Evolutionary conservation across 30 jellyfish, hydroid and myxozoan genomes (phyloP), one percentile per base, ranked within the genome.

Genomic region (Pelagia noctiluca): DNA sequence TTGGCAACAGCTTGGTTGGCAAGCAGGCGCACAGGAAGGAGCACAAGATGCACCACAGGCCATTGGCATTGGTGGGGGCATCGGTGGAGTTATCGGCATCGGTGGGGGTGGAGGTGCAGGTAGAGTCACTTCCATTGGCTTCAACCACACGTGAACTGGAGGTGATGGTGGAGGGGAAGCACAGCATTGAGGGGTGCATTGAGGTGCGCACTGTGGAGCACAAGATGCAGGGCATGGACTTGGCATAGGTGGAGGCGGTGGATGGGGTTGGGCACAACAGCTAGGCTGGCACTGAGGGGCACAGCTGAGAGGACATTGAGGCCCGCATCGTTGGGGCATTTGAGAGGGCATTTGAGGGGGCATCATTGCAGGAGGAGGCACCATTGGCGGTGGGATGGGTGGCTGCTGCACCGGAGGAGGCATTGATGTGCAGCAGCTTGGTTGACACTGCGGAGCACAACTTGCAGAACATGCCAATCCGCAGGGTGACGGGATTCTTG

Each of bases 401-500:
- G 82, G 90, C 42, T 80, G 90, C 16, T 82, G 83, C 30, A 80
- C 90, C 3, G 90, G 90, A 7, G 90, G 90, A 5, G 90, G 95
- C 47, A 65, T 23, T 13, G 95, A 63, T 31, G 61, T 71, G 72
- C 96, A 88, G 65, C 96, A 88, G 63, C 89, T 60, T 53, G 96
- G 88, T n/a, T 69, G 49, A 71, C 96, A 88, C 54, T 70, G 85
- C 2, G 96, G 96, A 8, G 96, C 96, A 61, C 96, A 88, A 18
- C 60, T 31, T 26, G 88, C 88, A 34, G 96, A 73, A 35, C 96
- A 88, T 0, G 88, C 81, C 11, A 71, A 82, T 29, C 96, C 96
- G 72, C 96, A 88, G 0, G 88, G 92, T 21, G 92, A 71, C 21
- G 92, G 85, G 13, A 80, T 68, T 37, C 85, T 71, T 60, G 88